Evolutionary conservation across 2,888 invertebrate genomes (phyloP).

Genomic region (Parapristionchus giblindavisi): DNA sequence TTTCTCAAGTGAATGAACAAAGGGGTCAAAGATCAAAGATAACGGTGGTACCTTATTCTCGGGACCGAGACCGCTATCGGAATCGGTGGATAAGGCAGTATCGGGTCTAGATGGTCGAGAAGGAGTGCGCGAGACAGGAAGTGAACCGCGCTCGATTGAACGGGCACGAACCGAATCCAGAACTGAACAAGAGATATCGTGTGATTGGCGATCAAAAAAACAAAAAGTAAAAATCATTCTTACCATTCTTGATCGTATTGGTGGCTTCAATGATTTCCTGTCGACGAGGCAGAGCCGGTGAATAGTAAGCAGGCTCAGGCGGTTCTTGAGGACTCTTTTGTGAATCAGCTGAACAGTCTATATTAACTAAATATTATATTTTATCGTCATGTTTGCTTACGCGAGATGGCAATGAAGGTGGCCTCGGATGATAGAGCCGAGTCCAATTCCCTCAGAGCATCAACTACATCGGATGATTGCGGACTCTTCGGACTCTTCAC

Average conservation of each 20-base stretch:
- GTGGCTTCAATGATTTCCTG: slow-evolving; percentile 28
- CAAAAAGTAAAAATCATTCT: neutral
- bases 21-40: too few species aligned
- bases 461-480: slow-evolving; percentile 26
- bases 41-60: slow-evolving; percentile 19
- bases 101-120: slow-evolving; percentile 29
- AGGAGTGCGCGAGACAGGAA: slow-evolving; percentile 10
- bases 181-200: slow-evolving; percentile 6
- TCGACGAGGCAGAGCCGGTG: slow-evolving; percentile 6
- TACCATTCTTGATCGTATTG: slow-evolving; percentile 35
- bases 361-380: neutral
- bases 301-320: slow-evolving; percentile 12
- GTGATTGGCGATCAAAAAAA: neutral
- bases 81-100: slow-evolving; percentile 37
- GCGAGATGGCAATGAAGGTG: slow-evolving; percentile 37
- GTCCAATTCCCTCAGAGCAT: slow-evolving; percentile 37
- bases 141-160: slow-evolving; percentile 6
- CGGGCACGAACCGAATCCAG: slow-evolving; percentile 35
- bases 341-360: neutral
- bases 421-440: slow-evolving; percentile 35
- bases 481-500: slow-evolving; percentile 32
- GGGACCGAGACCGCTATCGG: slow-evolving; percentile 33
- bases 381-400: neutral
- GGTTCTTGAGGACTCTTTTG: neutral
- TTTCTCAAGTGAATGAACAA: neutral